A percentile compares a stretch with the other conserved stretches of the same genome.
phyloP scores from a whole-genome alignment of 2,888 invertebrate genomes.

The Hanleya hanleyi region DNA sequence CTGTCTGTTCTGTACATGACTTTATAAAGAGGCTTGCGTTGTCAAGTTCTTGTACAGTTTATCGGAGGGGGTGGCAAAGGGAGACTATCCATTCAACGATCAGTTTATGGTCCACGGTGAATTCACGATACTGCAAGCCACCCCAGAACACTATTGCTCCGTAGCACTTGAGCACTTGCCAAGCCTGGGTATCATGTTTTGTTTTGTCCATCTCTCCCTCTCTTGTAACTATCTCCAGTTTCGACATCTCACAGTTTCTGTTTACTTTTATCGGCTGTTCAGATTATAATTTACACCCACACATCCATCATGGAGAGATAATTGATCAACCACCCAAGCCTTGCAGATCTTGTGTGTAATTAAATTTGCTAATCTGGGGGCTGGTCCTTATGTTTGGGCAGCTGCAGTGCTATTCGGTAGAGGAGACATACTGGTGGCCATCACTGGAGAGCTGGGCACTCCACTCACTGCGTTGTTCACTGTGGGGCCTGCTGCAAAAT shows the following conservation, averaged over 20 bases:
- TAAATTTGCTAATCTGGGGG: not conserved
- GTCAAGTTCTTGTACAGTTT: too few relatives aligned
- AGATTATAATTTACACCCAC: not conserved
- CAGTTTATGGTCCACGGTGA: too few relatives aligned
- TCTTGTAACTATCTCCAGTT: too few relatives aligned
- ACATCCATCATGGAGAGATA: not conserved
- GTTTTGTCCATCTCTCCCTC: too few relatives aligned
- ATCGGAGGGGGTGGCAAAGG: not conserved
- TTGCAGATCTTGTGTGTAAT: not conserved
- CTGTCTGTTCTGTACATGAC: too few relatives aligned
- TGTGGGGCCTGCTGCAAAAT: constrained; percentile 21
- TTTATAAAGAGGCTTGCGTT: too few relatives aligned
- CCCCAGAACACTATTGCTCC: too few relatives aligned
- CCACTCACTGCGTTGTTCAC: constrained; percentile 47
- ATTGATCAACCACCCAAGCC: not conserved
- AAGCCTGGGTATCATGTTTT: too few relatives aligned
- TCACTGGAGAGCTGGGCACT: constrained; percentile 65
- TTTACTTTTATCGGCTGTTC: too few relatives aligned
- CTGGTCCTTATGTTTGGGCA: constrained; percentile 40
- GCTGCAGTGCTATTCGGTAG: constrained; percentile 66
- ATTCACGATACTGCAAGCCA: not conserved
- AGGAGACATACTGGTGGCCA: constrained; percentile 65
- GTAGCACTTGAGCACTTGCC: too few relatives aligned
- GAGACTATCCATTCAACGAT: too few relatives aligned
- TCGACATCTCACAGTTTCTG: too few relatives aligned